Conservation (phyloP, 2,113 vertebrate genomes). For the Rhinopomastus cyanomelas region DNA sequence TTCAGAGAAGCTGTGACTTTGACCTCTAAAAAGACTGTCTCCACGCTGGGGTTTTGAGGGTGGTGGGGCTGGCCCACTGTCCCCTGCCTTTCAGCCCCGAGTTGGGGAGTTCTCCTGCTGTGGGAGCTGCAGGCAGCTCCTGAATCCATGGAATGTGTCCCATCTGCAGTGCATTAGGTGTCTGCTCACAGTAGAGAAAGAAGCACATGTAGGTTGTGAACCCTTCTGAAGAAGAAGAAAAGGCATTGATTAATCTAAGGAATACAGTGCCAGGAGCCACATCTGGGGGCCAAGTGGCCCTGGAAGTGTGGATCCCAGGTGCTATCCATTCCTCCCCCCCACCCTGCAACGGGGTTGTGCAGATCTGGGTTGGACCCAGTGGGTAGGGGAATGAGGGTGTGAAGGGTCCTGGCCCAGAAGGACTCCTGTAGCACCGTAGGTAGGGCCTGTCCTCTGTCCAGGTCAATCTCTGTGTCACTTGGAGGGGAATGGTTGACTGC, state of each 20-base stretch:
- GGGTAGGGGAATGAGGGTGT: neutral
- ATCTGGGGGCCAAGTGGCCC: constrained; percentile 58
- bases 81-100: neutral
- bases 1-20: neutral
- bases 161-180: constrained; percentile 58
- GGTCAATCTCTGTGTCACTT: no score
- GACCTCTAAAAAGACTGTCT: neutral
- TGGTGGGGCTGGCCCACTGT: neutral
- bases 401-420: neutral
- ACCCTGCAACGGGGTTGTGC: neutral
- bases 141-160: constrained; percentile 61
- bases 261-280: constrained; percentile 49
- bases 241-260: constrained; percentile 53
- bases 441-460: no score
- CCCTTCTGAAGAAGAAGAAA: constrained; percentile 55
- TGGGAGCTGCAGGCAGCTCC: constrained; percentile 17
- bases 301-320: constrained; percentile 12
- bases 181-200: constrained; percentile 7
- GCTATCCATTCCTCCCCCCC: neutral
- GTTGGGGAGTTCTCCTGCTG: neutral
- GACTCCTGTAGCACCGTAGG: no score
- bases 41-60: neutral
- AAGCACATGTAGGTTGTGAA: constrained; percentile 63
- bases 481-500: no score
- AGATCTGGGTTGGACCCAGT: neutral